Evolutionary conservation across 2,797 vertebrate genomes (phyloP).

Genomic region (Acridotheres tristis): DNA sequence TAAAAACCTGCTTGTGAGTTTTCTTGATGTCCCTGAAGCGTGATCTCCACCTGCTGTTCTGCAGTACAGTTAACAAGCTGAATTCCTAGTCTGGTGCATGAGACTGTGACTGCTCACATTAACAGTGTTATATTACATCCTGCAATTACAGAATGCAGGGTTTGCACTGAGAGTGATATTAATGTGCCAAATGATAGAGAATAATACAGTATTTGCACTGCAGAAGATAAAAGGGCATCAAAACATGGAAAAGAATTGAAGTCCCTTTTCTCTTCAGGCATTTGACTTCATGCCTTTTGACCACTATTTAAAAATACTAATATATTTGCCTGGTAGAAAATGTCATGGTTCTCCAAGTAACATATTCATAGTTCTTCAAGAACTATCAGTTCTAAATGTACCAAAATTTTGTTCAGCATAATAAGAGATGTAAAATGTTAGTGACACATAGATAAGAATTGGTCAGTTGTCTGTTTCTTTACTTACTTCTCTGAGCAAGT

Average conservation of each 20-base stretch:
- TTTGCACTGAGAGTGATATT: background rate
- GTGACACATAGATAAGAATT: background rate
- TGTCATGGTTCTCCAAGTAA: background rate
- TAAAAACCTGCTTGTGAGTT: background rate
- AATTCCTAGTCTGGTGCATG: background rate
- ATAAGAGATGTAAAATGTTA: background rate
- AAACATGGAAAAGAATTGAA: background rate
- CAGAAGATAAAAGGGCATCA: background rate
- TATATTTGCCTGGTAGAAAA: background rate
- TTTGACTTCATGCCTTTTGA: background rate
- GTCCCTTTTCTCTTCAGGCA: background rate
- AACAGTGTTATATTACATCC: background rate
- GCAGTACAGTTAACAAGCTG: background rate
- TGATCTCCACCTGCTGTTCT: constrained; percentile 61
- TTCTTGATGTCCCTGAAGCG: background rate
- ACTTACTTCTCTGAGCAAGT: background rate
- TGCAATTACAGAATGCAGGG: background rate
- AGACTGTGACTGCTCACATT: background rate
- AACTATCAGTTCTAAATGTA: background rate
- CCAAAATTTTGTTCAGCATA: background rate
- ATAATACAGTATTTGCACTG: background rate
- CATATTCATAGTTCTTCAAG: background rate
- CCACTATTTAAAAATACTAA: background rate
- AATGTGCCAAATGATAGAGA: background rate
- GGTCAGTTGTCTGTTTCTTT: background rate